These are phyloP conservation scores for Hypocryptadius cinnamomeus DNA, from an alignment of 2,113 vertebrate species.

Conservation along the genomic window DNA sequence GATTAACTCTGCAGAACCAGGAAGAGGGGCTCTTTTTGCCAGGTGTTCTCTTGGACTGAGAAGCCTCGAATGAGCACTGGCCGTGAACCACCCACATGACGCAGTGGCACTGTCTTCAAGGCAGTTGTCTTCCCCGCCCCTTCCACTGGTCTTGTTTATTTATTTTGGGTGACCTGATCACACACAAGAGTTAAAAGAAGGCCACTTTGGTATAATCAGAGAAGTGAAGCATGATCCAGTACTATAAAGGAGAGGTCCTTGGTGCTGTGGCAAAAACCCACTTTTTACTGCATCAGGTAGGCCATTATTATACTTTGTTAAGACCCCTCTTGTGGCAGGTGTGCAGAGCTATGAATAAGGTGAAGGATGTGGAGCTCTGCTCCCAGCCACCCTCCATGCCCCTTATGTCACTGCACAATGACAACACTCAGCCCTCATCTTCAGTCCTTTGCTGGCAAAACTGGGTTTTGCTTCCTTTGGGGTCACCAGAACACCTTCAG, in stretches of 20 bases:
- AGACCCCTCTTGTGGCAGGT: background rate
- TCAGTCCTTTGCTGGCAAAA: background rate
- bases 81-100: background rate
- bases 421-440: background rate
- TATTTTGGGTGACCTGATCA: background rate
- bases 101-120: background rate
- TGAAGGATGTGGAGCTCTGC: background rate
- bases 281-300: background rate
- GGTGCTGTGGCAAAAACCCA: background rate
- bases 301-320: too few relatives aligned
- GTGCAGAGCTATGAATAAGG: background rate
- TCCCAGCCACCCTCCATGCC: background rate
- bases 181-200: background rate
- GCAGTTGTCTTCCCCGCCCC: background rate
- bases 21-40: background rate
- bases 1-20: background rate
- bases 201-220: background rate
- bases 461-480: background rate
- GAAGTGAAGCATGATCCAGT: background rate
- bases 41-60: background rate
- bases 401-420: background rate
- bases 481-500: background rate
- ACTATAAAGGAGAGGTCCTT: background rate
- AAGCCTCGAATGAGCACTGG: background rate
- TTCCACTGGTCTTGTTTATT: background rate